phyloP scores from a whole-genome alignment of 2,113 vertebrate genomes.

The Apeltes quadracus region DNA sequence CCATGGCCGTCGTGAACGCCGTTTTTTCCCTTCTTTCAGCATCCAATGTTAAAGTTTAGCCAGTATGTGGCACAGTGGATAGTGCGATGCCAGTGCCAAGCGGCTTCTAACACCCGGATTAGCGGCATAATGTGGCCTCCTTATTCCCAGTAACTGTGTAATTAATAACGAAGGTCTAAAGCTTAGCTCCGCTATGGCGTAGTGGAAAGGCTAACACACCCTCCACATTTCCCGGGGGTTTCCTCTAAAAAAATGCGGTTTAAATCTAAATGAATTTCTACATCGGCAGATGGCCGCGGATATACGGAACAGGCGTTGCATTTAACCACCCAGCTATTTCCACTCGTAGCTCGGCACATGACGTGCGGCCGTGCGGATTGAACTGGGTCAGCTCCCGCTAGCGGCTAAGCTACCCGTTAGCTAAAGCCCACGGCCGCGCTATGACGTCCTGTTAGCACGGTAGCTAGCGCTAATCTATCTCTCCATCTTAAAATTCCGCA shows the following conservation, averaged over 20 bases:
- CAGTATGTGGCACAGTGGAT: background rate
- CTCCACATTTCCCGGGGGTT: slow-evolving; percentile 50
- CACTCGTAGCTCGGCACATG: background rate
- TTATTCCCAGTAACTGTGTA: background rate
- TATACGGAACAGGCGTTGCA: background rate
- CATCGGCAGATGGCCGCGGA: fast-evolving
- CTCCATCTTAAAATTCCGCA: slow-evolving; percentile 74
- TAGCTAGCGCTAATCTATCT: slow-evolving; percentile 63
- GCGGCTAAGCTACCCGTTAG: slow-evolving; percentile 21
- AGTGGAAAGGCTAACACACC: slow-evolving; percentile 52
- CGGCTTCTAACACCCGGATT: no score
- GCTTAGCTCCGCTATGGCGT: slow-evolving; percentile 56
- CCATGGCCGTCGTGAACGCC: slow-evolving; percentile 14
- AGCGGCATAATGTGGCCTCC: background rate
- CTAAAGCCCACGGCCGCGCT: slow-evolving; percentile 12
- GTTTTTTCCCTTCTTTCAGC: background rate
- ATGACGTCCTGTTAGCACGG: slow-evolving; percentile 41
- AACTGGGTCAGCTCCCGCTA: slow-evolving; percentile 60
- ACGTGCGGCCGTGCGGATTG: background rate
- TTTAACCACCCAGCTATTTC: background rate
- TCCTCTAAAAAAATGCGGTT: background rate
- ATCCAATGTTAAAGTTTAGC: background rate
- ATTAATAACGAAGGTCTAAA: background rate
- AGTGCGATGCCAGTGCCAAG: fast-evolving
- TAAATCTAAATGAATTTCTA: background rate